These are phyloP conservation scores for Montipora cactus DNA, from an alignment of 64 coral and sea anemone species.

Conservation along the genomic window DNA sequence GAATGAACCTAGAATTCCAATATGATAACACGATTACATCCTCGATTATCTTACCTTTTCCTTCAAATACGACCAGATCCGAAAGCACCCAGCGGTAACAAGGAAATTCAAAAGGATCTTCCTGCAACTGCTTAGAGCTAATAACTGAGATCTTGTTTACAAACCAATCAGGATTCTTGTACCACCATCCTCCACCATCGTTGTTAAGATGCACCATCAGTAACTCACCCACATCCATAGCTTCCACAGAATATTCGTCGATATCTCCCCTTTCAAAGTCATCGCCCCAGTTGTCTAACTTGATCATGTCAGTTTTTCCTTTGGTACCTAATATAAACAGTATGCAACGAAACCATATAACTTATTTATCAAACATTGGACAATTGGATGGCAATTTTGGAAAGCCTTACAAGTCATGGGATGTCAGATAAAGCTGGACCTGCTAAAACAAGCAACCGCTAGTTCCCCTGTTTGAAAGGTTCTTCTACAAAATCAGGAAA, in stretches of 20 bases:
- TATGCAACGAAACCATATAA: background rate
- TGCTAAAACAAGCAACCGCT: no score
- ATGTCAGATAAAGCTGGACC: no score
- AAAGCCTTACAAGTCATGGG: no score
- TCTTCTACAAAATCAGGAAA: no score
- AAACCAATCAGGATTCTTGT: slow-evolving; percentile 78
- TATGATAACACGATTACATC: no score
- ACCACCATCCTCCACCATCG: slow-evolving; percentile 37
- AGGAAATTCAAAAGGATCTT: slow-evolving; percentile 59
- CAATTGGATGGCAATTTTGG: no score
- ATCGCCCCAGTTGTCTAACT: slow-evolving; percentile 53
- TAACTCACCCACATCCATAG: slow-evolving; percentile 59
- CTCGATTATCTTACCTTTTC: slow-evolving; percentile 22
- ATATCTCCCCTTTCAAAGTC: slow-evolving; percentile 62
- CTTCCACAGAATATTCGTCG: slow-evolving; percentile 57
- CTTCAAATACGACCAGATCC: slow-evolving; percentile 58
- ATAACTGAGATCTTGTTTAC: slow-evolving; percentile 61
- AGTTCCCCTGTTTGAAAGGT: no score
- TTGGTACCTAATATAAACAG: slow-evolving; percentile 46
- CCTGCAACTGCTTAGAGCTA: background rate
- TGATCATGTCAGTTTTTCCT: slow-evolving; percentile 47
- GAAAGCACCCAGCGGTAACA: slow-evolving; percentile 69
- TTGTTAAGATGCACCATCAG: slow-evolving; percentile 60
- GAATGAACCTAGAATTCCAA: no score
- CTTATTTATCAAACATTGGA: background rate